Conservation (phyloP, 1,140 invertebrate genomes). For the Ooceraea biroi region DNA sequence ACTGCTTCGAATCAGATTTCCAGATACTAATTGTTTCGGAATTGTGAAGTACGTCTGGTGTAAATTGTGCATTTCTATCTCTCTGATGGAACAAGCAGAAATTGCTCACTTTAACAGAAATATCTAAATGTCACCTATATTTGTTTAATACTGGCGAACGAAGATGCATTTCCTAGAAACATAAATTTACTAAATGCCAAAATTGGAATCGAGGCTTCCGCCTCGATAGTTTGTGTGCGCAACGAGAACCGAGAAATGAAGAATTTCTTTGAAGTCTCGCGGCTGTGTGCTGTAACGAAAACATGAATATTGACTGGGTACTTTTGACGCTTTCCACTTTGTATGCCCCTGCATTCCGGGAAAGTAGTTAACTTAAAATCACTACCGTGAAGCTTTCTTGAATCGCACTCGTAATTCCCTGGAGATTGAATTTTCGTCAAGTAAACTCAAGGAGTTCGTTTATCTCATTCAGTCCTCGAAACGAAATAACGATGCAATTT, state of each 20-base stretch:
- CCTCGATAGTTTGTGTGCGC: not conserved
- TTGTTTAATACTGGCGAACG: not conserved
- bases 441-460: conserved; percentile 17
- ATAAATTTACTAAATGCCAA: not conserved
- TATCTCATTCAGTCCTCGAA: conserved; percentile 16
- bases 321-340: conserved; percentile 40
- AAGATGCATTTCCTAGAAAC: not conserved
- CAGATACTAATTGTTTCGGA: not conserved
- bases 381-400: conserved; percentile 12
- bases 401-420: conserved; percentile 18
- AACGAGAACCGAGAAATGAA: not conserved
- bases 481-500: conserved; percentile 16
- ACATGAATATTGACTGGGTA: not conserved
- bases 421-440: conserved; percentile 30
- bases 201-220: not conserved
- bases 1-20: not conserved
- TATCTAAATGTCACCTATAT: not conserved
- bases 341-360: conserved; percentile 24
- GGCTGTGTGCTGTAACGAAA: not conserved
- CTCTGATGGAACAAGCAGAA: too few species aligned
- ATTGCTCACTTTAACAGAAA: too few species aligned
- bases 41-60: not conserved
- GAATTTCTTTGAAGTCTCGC: conserved; percentile 1
- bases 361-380: conserved; percentile 50
- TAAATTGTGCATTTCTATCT: too few species aligned